Base-by-base conservation (phyloP, 1,140 invertebrate species). In the Colletes gigas region DNA sequence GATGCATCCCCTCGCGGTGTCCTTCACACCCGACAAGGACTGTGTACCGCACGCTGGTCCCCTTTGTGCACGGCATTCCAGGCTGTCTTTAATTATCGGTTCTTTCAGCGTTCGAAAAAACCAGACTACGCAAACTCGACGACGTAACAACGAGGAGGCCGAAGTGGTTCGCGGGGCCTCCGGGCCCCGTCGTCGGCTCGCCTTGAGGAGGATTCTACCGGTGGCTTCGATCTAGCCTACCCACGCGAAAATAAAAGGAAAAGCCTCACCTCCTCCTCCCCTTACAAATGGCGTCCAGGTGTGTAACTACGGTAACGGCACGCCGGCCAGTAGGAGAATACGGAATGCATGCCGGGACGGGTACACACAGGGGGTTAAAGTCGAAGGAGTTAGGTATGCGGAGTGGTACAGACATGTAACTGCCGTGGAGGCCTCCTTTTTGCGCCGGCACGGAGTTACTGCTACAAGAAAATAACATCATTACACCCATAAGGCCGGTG, bases 401-500 rank as follows among this genome's bases (percentile, higher is more conserved):
- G 78, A 85, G 77, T 80, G 85, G 76, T 83, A 75, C 83, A 72
- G 82, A 88, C 85, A 62, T 88, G 83, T 85, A 90, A 88, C 83
- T 83, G 88, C 84, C 75, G 76, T 74, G 79, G 73, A 55, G 83
- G 74, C 59, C 57, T 52, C 19, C 81, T 90, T 89, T 91, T 88
- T 87, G 83, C 75, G 21, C 73, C 66, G 66, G 59, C 39, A 65
- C 84, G 82, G 70, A 88, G 84, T 87, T 86, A 89, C 84, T 87
- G 82, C 85, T 81, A 88, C 84, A 91, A 90, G 89, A 90, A 90
- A 91, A 91, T 90, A 91, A 91, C 89, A 91, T 90, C 88, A 90
- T 90, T 91, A 91, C 88, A 89, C 78, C 86, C 62, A 72, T 86
- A 80, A 82, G 82, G 77, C 72, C 54, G 69, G 55, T 76, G 71